Conservation (phyloP, 2,113 vertebrate species). For the Coptodon bakossiorum region DNA sequence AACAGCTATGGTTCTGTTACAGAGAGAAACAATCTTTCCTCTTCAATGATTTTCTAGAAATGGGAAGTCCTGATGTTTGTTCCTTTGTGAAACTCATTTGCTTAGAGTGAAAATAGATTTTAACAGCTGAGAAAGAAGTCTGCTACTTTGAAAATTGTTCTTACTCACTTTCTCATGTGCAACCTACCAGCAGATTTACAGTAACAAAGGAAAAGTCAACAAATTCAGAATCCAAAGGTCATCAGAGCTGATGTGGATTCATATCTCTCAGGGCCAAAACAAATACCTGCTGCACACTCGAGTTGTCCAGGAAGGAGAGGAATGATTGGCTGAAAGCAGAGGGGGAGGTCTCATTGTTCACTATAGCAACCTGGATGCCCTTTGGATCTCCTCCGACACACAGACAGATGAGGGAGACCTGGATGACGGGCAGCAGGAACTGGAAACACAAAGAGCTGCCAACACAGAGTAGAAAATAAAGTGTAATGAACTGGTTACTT, state of each 20-base stretch:
- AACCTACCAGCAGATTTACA: not conserved
- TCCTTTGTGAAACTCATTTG: not conserved
- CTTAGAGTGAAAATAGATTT: not conserved
- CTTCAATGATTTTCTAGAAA: not conserved
- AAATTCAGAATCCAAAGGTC: not conserved
- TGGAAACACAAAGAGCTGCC: conserved; percentile 75
- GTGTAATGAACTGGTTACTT: not conserved
- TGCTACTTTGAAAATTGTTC: not conserved
- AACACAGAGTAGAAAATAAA: not conserved
- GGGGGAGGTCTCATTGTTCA: conserved; percentile 72
- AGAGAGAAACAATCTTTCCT: not conserved
- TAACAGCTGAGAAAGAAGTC: not conserved
- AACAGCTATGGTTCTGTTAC: not conserved
- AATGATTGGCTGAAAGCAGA: conserved; percentile 52
- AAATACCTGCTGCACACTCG: conserved; percentile 69
- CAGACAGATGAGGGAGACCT: conserved; percentile 75
- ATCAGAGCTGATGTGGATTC: not conserved
- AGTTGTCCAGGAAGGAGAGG: conserved; percentile 74
- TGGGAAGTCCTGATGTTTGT: not conserved
- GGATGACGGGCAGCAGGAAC: conserved; percentile 77
- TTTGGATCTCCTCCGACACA: conserved; percentile 73
- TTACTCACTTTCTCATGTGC: not conserved
- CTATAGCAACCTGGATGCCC: conserved; percentile 71
- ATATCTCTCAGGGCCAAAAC: not conserved
- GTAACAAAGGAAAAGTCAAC: not conserved